Evolutionary conservation across 2,888 invertebrate species (phyloP).

Genomic region (Polydrusus cervinus): DNA sequence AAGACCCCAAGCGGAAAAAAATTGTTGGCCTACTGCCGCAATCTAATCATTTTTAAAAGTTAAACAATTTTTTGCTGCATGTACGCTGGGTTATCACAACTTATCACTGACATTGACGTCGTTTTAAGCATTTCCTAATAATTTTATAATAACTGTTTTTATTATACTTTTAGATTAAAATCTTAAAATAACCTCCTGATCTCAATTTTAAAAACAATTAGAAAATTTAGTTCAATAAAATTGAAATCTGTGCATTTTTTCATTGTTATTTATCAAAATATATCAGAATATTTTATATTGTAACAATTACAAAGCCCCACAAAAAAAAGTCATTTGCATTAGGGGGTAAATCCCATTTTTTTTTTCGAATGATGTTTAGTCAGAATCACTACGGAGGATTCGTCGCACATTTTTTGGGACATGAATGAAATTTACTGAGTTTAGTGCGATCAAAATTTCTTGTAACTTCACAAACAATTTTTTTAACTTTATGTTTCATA

Average conservation of each 20-base stretch:
- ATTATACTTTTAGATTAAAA: neutral
- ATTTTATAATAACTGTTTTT: neutral
- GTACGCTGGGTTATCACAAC: slow-evolving; percentile 9
- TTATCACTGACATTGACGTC: slow-evolving; percentile 15
- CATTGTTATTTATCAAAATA: neutral
- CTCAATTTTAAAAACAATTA: slow-evolving; percentile 8
- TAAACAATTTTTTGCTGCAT: slow-evolving; percentile 15
- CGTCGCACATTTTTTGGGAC: too few species aligned
- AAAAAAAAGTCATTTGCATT: too few species aligned
- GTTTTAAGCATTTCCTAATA: slow-evolving; percentile 15
- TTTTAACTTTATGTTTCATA: too few species aligned
- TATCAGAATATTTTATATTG: neutral
- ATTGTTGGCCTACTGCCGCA: slow-evolving; percentile 7
- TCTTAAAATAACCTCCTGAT: slow-evolving; percentile 1
- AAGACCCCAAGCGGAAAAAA: slow-evolving; percentile 3
- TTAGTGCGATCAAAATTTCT: too few species aligned
- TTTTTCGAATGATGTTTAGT: too few species aligned
- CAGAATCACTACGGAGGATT: too few species aligned
- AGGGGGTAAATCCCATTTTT: too few species aligned
- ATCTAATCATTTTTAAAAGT: slow-evolving; percentile 1
- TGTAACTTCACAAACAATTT: too few species aligned
- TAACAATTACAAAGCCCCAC: too few species aligned
- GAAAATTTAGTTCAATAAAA: slow-evolving; percentile 2
- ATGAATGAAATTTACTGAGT: too few species aligned
- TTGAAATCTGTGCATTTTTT: neutral